Conservation (phyloP, 2,797 vertebrate species). For the Sebastes nivosus region DNA sequence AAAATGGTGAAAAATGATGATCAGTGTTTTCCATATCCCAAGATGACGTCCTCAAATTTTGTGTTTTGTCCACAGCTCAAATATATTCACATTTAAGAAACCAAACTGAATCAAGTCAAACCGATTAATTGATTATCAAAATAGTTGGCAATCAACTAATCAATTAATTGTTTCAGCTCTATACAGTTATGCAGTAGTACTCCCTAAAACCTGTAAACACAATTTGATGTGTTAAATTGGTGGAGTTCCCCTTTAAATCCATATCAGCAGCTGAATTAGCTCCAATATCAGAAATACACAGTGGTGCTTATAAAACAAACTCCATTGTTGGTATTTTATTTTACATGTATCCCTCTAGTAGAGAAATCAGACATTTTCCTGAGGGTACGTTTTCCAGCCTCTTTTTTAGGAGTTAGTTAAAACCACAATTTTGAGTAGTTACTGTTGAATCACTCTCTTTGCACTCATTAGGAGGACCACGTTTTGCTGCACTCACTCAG, state of each 20-base stretch:
- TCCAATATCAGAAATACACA: neutral
- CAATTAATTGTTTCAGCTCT: too few relatives aligned
- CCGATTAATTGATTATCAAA: too few relatives aligned
- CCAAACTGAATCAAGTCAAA: too few relatives aligned
- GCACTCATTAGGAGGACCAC: neutral
- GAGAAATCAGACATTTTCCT: neutral
- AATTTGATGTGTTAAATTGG: neutral
- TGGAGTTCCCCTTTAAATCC: neutral
- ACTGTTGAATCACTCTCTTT: constrained; percentile 1
- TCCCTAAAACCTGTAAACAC: neutral
- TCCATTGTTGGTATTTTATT: neutral
- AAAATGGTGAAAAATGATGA: too few relatives aligned
- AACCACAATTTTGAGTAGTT: neutral
- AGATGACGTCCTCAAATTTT: too few relatives aligned
- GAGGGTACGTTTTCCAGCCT: neutral
- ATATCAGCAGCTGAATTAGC: neutral
- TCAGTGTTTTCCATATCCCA: too few relatives aligned
- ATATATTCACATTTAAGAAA: too few relatives aligned
- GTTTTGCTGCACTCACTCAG: constrained; percentile 1
- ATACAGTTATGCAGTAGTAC: too few relatives aligned
- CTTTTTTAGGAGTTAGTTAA: neutral
- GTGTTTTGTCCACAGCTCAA: too few relatives aligned
- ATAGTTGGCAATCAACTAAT: too few relatives aligned
- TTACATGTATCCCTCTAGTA: neutral
- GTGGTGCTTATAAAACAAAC: neutral